Conservation (phyloP, 2,888 invertebrate genomes). For the Chalcis sispes region DNA sequence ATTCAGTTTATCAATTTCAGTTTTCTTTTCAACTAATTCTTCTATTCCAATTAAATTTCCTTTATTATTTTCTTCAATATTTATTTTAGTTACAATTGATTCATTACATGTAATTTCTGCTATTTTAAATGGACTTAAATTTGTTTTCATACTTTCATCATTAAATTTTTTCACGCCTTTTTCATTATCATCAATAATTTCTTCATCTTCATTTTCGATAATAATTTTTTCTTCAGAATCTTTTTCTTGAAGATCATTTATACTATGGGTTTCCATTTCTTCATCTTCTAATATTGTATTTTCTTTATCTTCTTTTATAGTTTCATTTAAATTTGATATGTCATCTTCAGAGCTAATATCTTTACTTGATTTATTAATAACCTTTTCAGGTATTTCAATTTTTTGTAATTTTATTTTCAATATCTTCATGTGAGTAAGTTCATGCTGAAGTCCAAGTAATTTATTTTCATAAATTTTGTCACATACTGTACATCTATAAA, state of each 20-base stretch:
- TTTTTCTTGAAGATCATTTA: constrained; percentile 12
- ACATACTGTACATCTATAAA: constrained; percentile 64
- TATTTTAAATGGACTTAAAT: constrained; percentile 17
- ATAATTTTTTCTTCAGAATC: constrained; percentile 24
- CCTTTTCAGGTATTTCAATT: constrained; percentile 44
- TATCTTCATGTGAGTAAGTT: constrained; percentile 68
- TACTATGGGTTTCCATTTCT: constrained; percentile 9
- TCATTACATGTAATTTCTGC: neutral
- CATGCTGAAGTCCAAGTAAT: constrained; percentile 64
- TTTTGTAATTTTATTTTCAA: constrained; percentile 65
- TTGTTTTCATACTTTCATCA: constrained; percentile 4
- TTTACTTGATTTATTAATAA: neutral
- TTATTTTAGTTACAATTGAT: constrained; percentile 15
- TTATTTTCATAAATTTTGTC: constrained; percentile 63
- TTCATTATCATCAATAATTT: constrained; percentile 4
- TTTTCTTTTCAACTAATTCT: neutral
- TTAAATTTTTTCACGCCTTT: neutral
- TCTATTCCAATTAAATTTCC: constrained; percentile 28
- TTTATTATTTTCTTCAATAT: constrained; percentile 3
- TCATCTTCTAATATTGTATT: neutral
- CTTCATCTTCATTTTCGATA: constrained; percentile 4
- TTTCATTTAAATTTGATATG: neutral
- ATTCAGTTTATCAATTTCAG: constrained; percentile 14
- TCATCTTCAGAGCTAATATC: constrained; percentile 7
- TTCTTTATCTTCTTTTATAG: neutral